phyloP scores from a whole-genome alignment of 2,888 invertebrate species.

The Seira ritae region DNA sequence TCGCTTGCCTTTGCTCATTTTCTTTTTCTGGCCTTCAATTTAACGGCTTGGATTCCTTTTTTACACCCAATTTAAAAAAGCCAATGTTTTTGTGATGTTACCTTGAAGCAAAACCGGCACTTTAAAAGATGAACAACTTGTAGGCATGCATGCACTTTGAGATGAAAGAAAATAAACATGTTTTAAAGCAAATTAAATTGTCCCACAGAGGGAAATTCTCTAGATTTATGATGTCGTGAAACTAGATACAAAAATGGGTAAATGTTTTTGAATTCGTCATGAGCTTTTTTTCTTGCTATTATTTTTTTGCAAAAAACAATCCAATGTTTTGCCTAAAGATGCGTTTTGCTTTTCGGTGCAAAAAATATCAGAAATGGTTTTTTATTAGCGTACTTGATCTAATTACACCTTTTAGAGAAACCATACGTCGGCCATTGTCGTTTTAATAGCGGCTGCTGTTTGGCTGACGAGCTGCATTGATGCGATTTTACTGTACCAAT shows the following conservation, averaged over 20 bases:
- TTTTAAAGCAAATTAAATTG: not conserved
- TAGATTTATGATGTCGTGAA: not conserved
- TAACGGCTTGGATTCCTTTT: not conserved
- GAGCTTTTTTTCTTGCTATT: no score
- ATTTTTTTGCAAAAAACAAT: not conserved
- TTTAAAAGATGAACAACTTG: not conserved
- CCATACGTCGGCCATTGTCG: not conserved
- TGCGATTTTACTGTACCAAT: no score
- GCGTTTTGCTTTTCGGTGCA: no score
- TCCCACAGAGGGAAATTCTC: not conserved
- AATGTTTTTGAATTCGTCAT: not conserved
- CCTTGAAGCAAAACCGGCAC: not conserved
- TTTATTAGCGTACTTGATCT: conserved; percentile 35
- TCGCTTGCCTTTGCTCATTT: not conserved
- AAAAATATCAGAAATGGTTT: not conserved
- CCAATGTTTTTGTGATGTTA: not conserved
- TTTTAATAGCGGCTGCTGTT: not conserved
- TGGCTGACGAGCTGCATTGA: no score
- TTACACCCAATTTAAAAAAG: not conserved
- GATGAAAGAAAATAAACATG: not conserved
- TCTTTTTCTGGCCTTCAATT: no score
- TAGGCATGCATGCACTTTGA: no score
- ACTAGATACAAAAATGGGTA: not conserved
- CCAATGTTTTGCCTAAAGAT: not conserved
- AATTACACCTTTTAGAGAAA: no score